Conservation (phyloP, 2,888 invertebrate species). For the Andrena minutula region DNA sequence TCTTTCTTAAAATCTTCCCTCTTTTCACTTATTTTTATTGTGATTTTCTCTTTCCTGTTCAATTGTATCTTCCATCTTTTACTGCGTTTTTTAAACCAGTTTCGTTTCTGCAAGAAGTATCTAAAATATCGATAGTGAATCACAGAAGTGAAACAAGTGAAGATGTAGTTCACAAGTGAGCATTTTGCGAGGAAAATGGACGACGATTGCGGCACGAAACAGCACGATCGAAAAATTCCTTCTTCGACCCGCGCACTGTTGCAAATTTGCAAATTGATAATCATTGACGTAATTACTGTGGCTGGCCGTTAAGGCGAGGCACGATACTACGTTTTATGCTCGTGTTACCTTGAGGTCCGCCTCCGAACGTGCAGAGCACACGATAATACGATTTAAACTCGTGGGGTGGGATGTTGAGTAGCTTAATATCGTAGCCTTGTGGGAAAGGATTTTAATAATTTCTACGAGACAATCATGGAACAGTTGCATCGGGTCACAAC, state of each 20-base stretch:
- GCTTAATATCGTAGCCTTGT: constrained; percentile 23
- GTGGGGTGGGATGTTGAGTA: constrained; percentile 12
- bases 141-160: no score
- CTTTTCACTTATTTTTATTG: no score
- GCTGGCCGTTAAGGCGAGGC: constrained; percentile 32
- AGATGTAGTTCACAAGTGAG: neutral
- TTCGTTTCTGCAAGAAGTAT: no score
- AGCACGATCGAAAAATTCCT: neutral
- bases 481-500: neutral
- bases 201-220: neutral
- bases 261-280: constrained; percentile 51
- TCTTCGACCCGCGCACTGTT: neutral
- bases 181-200: neutral
- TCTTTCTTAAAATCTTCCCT: no score
- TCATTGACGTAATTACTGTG: constrained; percentile 49
- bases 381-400: constrained; percentile 56
- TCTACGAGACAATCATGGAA: neutral
- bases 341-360: constrained; percentile 55
- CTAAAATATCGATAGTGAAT: no score
- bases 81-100: no score
- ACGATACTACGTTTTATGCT: constrained; percentile 58
- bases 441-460: constrained; percentile 22
- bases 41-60: no score
- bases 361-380: constrained; percentile 34
- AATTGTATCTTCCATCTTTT: no score